Base-by-base conservation (phyloP, 1,140 invertebrate genomes). In the Galleria mellonella region DNA sequence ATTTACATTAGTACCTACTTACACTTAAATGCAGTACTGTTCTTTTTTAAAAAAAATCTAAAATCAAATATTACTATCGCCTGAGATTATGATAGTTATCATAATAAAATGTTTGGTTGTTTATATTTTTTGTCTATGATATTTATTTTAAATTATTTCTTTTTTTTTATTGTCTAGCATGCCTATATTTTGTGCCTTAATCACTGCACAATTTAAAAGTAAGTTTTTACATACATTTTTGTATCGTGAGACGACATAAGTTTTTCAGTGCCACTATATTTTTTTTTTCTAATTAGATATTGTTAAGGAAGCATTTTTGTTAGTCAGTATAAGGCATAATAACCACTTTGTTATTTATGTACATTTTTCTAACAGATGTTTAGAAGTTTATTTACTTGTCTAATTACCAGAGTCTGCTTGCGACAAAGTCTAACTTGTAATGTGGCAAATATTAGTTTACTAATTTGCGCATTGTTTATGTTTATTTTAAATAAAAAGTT, bases 391-490 rank as follows among this genome's bases (percentile, higher is more conserved):
- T 61, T 60, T 62, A 59, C 50, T n/a, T n/a, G n/a, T n/a, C 44
- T 54, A 57, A 51, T 57, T 62, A 52, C 44, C 43, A 64, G 53
- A 62, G 54, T 61, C 50, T 66, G 54, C 63, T 62, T 54, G 54
- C 62, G 39, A 47, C 49, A 47, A 46, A 48, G 52, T 38, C 49
- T 61, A 64, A 68, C 57, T 58, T 61, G 51, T 63, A 65, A 72
- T 64, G 65, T 73, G 57, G 72, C 76, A 79, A 79, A 78, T 77
- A 58, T 68, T 55, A 46, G 51, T 71, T 72, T 72, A 78, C 62
- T 74, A 65, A 76, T 83, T 82, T 83, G 76, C 79, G 72, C 77
- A 79, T 77, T 75, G 77, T 82, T 83, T 71, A 79, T 77, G 74
- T 78, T 83, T 81, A 81, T 78, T 74, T 70, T 63, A 66, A 81